phyloP scores from a whole-genome alignment of 2,797 vertebrate genomes.

The Girardinus metallicus region DNA sequence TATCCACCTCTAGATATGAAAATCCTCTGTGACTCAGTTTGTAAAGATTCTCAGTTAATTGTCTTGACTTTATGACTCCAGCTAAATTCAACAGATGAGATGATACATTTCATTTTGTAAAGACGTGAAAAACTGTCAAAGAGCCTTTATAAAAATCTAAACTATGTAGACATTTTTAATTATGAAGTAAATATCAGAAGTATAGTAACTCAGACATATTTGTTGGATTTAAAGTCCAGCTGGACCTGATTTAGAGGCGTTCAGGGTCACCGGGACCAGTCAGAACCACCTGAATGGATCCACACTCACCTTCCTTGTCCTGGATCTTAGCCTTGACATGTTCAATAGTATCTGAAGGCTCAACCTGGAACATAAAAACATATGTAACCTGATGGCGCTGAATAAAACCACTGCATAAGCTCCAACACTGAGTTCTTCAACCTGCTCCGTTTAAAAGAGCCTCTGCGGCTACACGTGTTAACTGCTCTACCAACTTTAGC shows the following conservation, averaged over 20 bases:
- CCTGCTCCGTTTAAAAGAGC: background rate
- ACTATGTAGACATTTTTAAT: no score
- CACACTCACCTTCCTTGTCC: constrained; percentile 92
- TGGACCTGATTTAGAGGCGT: background rate
- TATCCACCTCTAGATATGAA: no score
- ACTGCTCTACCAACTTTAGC: constrained; percentile 27
- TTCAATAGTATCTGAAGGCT: constrained; percentile 96
- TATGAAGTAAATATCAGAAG: no score
- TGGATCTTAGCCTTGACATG: constrained; percentile 98
- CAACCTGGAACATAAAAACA: constrained; percentile 82
- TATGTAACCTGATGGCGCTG: background rate
- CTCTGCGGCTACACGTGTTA: constrained; percentile 54
- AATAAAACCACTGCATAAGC: no score
- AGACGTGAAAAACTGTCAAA: no score
- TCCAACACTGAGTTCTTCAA: background rate
- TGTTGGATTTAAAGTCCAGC: background rate
- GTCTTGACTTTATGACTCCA: no score
- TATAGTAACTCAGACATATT: no score
- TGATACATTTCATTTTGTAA: no score
- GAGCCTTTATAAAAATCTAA: no score
- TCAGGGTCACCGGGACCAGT: background rate
- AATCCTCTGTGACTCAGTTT: no score
- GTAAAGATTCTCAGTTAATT: no score
- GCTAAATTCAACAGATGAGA: no score
- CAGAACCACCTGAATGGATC: background rate